These are phyloP conservation scores for Tipula unca DNA, from an alignment of 2,888 invertebrate species.

Conservation along the genomic window DNA sequence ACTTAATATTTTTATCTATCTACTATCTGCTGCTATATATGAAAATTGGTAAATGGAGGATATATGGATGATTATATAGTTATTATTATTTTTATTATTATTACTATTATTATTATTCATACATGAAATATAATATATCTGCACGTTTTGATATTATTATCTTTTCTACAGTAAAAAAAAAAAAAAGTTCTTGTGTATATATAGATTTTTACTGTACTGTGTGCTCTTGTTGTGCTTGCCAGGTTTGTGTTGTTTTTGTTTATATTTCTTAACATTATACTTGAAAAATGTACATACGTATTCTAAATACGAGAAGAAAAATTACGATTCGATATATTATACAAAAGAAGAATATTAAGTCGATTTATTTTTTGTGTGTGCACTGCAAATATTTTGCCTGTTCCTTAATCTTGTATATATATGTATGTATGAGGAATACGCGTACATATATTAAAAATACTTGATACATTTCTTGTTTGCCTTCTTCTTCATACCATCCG, in stretches of 20 bases:
- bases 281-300: neutral
- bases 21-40: constrained; percentile 1
- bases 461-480: neutral
- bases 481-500: neutral
- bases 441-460: neutral
- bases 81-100: constrained; percentile 1
- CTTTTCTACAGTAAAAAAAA: neutral
- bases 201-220: neutral
- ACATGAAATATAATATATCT: constrained; percentile 18
- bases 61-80: constrained; percentile 9
- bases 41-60: constrained; percentile 14
- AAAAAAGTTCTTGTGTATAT: neutral
- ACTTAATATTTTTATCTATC: neutral
- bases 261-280: neutral
- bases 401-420: neutral
- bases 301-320: constrained; percentile 8
- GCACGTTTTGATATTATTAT: constrained; percentile 17
- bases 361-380: neutral
- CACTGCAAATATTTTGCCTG: neutral
- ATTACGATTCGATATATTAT: neutral
- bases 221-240: neutral
- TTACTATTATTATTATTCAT: constrained; percentile 16
- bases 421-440: neutral
- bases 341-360: neutral
- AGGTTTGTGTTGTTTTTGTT: neutral